Percentiles rank a stretch among this genome's conserved stretches.
Conservation (phyloP, 1,140 invertebrate species). For the Artemia franciscana region DNA sequence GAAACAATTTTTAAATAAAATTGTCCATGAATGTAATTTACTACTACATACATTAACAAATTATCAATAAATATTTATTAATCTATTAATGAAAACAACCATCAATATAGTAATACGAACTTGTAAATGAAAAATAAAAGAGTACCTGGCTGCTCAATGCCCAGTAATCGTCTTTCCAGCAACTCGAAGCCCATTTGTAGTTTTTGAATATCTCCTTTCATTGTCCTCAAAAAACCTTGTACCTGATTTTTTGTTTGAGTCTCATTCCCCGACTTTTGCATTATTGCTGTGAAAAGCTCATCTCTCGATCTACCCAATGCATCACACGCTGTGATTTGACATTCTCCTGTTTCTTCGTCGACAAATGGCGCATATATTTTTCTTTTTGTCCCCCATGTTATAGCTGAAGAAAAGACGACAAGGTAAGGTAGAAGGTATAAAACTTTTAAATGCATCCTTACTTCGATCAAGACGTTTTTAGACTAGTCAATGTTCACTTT, state of each 20-base stretch:
- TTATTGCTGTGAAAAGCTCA: slow-evolving; percentile 4
- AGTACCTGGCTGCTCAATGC: slow-evolving; percentile 8
- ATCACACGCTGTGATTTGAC: slow-evolving; percentile 6
- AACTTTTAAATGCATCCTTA: no score
- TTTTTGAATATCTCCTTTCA: slow-evolving; percentile 1
- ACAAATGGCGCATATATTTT: slow-evolving; percentile 4
- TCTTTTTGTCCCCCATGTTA: no score
- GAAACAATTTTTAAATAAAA: no score
- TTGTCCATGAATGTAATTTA: no score
- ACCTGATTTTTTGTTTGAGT: slow-evolving; percentile 1
- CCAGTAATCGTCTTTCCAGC: slow-evolving; percentile 6
- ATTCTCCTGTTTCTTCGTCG: slow-evolving; percentile 9
- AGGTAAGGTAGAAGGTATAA: no score
- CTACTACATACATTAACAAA: no score
- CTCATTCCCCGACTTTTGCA: neutral
- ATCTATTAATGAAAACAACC: no score
- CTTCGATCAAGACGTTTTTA: no score
- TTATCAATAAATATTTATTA: no score
- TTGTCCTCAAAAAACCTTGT: neutral
- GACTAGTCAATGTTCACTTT: no score
- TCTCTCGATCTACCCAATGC: slow-evolving; percentile 4
- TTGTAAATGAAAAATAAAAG: neutral
- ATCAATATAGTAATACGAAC: no score
- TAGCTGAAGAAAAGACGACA: no score
- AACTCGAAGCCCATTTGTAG: neutral